Conservation (phyloP, 2,888 invertebrate genomes). For the Alsophila aescularia region DNA sequence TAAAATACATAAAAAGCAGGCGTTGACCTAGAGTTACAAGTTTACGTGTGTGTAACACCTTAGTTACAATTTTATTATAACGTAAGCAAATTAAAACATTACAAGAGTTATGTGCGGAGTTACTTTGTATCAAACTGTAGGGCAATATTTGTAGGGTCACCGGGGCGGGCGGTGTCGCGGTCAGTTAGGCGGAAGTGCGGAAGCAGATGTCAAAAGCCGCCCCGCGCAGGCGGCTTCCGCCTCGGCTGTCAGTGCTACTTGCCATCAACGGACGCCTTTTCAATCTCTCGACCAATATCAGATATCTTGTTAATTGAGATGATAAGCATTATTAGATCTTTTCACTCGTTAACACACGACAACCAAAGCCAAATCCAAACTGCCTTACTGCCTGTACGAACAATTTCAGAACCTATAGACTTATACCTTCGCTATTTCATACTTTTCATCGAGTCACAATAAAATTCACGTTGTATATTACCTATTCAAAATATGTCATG, state of each 20-base stretch:
- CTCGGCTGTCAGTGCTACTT: conserved; percentile 51
- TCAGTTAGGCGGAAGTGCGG: conserved; percentile 66
- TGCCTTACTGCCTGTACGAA: too few relatives aligned
- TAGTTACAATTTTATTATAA: not conserved
- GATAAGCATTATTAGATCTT: not conserved
- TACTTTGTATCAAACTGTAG: conserved; percentile 26
- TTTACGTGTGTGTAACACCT: too few relatives aligned
- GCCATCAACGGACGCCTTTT: conserved; percentile 49
- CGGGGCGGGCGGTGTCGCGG: conserved; percentile 55
- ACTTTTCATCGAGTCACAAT: too few relatives aligned
- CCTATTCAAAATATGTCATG: too few relatives aligned
- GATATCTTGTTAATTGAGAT: conserved; percentile 24
- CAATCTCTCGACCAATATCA: conserved; percentile 47
- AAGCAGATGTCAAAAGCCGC: conserved; percentile 69
- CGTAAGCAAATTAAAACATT: not conserved
- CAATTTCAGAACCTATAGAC: too few relatives aligned
- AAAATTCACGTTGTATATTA: too few relatives aligned
- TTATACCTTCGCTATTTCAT: too few relatives aligned
- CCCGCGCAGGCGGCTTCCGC: conserved; percentile 38
- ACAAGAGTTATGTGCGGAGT: not conserved
- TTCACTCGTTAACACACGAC: not conserved
- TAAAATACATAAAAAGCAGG: too few relatives aligned
- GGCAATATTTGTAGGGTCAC: conserved; percentile 50
- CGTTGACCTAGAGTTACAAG: too few relatives aligned
- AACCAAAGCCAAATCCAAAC: not conserved